Evolutionary conservation across 2,797 vertebrate species (phyloP).

Genomic region (Lacerta bilineata): DNA sequence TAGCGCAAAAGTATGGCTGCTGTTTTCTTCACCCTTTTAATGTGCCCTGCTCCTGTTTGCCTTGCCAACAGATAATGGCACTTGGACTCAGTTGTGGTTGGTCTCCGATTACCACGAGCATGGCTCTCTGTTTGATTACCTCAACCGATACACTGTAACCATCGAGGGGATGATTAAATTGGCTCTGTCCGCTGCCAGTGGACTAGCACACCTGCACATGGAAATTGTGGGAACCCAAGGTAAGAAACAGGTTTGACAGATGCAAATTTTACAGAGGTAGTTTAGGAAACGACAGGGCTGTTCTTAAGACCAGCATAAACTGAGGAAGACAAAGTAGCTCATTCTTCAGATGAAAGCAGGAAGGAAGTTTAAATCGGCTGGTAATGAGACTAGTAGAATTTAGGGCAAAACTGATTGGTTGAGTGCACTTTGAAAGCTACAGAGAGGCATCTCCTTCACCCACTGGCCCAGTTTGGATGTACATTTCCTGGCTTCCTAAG

Average conservation of each 20-base stretch:
- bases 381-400: neutral
- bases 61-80: slow-evolving; percentile 91
- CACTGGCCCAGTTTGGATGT: too few relatives aligned
- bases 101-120: slow-evolving; percentile 98
- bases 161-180: slow-evolving; percentile 99
- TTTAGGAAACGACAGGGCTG: too few relatives aligned
- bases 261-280: neutral
- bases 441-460: neutral
- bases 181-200: slow-evolving; percentile 93
- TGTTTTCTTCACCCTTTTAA: fast-evolving
- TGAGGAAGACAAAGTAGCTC: neutral
- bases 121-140: slow-evolving; percentile 96
- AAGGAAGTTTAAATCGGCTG: neutral
- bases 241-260: slow-evolving; percentile 71
- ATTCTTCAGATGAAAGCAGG: neutral
- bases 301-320: neutral
- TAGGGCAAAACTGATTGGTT: neutral
- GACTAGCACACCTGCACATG: slow-evolving; percentile 98
- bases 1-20: neutral
- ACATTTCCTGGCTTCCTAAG: neutral
- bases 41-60: slow-evolving; percentile 13
- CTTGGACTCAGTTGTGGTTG: slow-evolving; percentile 98
- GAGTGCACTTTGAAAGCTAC: neutral
- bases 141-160: slow-evolving; percentile 95
- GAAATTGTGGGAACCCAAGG: slow-evolving; percentile 99